A percentile compares a stretch with the other conserved stretches of the same genome.
Evolutionary conservation across 2,797 vertebrate species (phyloP).

Genomic region (Poecilia picta): DNA sequence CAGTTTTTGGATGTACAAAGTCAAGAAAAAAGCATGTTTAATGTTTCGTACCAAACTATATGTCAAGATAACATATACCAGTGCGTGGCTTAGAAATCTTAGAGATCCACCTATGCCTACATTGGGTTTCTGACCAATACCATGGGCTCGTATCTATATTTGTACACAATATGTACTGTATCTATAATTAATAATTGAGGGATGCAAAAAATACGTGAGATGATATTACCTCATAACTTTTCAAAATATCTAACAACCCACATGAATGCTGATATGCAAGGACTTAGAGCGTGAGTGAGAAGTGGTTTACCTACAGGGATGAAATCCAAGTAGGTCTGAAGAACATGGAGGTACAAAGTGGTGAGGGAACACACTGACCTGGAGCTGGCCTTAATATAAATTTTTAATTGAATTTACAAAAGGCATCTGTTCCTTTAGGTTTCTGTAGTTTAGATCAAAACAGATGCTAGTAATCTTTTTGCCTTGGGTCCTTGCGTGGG

Average conservation of each 20-base stretch:
- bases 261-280: neutral
- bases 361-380: neutral
- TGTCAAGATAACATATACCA: neutral
- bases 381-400: neutral
- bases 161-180: too few species aligned
- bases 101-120: neutral
- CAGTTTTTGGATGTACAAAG: neutral
- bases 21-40: neutral
- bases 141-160: neutral
- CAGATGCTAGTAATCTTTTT: neutral
- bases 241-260: neutral
- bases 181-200: too few species aligned
- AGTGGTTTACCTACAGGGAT: neutral
- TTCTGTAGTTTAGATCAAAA: neutral
- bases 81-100: neutral
- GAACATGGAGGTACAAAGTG: neutral
- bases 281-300: neutral
- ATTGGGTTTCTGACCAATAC: neutral
- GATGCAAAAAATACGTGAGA: neutral
- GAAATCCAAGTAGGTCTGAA: neutral
- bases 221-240: neutral
- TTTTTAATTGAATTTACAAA: neutral
- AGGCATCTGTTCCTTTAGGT: neutral
- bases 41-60: neutral
- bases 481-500: conserved; percentile 6